Evolutionary conservation across 2,888 invertebrate genomes (phyloP), one percentile per base, ranked within the genome.

Genomic region (Gari tellinella): DNA sequence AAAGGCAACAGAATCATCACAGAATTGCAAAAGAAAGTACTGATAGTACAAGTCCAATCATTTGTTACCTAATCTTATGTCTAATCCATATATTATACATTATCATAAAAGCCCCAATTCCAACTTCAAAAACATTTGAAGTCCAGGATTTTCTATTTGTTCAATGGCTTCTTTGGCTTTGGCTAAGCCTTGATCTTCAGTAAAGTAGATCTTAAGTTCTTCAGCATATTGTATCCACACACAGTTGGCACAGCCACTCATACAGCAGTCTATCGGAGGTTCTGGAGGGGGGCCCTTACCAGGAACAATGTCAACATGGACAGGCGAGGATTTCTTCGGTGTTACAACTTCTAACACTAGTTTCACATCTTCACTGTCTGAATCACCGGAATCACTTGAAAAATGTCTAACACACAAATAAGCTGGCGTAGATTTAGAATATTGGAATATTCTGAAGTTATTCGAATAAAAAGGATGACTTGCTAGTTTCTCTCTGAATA

Each of bases 191-290:
- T 95, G 95, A 19, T 95, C 95, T 80, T 95, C 95, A 41, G 73
- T 72, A 65, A 88, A 90, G 61, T 88, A 90, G 2, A 82, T 57
- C 45, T 81, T 83, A 49, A 98, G 86, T 23, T 95, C 94, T 85
- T 97, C 96, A 0, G 97, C 97, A 93, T 97, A 98, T 17, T 95
- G 94, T 58, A 98, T 95, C 95, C 96, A 98, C 5, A 98, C 97
- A 91, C 98, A 98, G 92, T 97, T 97, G 0, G 95, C 94, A 93
- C 98, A 98, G 0, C 97, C 97, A 0, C 97, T 96, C 94, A 96
- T 96, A 88, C 98, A 98, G 91, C 98, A 98, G 26, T 94, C 95
- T 2, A 96, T 95, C 0, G 98, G 98, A 43, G 94, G 94, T 69
- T 95, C 94, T 14, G 95, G 95, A 10, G 90, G 93, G 87, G 77